Evolutionary conservation across 2,113 vertebrate genomes (phyloP).

Genomic region (Psammodynastes pulverulentus): DNA sequence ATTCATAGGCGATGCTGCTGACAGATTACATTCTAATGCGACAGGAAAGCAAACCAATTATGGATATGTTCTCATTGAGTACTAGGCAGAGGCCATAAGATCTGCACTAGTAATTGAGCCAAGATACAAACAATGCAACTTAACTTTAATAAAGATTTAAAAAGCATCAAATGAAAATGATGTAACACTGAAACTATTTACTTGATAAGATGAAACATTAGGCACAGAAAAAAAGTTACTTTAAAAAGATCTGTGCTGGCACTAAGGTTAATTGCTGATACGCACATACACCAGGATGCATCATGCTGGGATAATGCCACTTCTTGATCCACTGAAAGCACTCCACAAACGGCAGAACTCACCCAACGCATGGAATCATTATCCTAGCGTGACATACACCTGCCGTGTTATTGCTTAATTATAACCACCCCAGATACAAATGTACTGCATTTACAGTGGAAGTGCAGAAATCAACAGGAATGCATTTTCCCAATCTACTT

Average conservation of each 20-base stretch:
- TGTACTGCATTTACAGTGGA: slow-evolving; percentile 74
- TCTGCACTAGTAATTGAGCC: slow-evolving; percentile 32
- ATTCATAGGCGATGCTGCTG: neutral
- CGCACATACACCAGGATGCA: slow-evolving; percentile 81
- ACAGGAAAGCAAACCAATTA: neutral
- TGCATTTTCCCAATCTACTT: slow-evolving; percentile 67
- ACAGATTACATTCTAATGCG: neutral
- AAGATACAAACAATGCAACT: slow-evolving; percentile 39
- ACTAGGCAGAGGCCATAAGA: slow-evolving; percentile 14
- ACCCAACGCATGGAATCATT: slow-evolving; percentile 84
- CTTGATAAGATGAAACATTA: slow-evolving; percentile 73
- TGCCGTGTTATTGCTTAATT: slow-evolving; percentile 86
- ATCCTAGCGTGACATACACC: slow-evolving; percentile 83
- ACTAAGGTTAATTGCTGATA: slow-evolving; percentile 79
- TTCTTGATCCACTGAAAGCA: slow-evolving; percentile 83
- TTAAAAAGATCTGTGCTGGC: slow-evolving; percentile 69
- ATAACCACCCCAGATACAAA: slow-evolving; percentile 80
- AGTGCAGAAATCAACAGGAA: slow-evolving; percentile 71
- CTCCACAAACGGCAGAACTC: slow-evolving; percentile 78
- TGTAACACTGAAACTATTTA: slow-evolving; percentile 69
- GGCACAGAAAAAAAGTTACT: slow-evolving; percentile 75
- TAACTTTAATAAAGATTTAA: slow-evolving; percentile 61
- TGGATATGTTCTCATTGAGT: neutral
- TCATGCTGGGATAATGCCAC: slow-evolving; percentile 83
- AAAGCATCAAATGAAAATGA: slow-evolving; percentile 63